Evolutionary conservation across 2,888 invertebrate genomes (phyloP).

Genomic region (Pachydiplax longipennis): DNA sequence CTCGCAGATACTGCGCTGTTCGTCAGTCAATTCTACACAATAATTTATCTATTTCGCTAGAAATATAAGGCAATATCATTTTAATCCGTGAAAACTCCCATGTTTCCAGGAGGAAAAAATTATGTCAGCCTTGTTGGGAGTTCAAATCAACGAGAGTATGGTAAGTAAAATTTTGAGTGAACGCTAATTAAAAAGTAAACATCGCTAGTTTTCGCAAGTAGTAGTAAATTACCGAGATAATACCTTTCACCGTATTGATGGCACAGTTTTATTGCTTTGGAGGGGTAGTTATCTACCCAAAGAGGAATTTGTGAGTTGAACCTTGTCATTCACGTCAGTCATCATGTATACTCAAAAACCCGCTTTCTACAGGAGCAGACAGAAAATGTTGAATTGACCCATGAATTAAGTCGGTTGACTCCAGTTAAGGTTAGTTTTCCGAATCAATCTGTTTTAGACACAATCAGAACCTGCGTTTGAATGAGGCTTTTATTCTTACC

Average conservation of each 20-base stretch:
- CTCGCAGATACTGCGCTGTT: background rate
- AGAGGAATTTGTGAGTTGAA: background rate
- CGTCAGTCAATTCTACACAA: background rate
- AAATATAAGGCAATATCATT: background rate
- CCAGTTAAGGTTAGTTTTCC: constrained; percentile 11
- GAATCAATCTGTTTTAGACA: background rate
- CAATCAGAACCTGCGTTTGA: background rate
- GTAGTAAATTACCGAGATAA: background rate
- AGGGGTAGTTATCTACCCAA: background rate
- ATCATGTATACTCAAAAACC: background rate
- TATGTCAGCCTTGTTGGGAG: background rate
- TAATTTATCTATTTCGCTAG: background rate
- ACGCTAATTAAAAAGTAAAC: constrained; percentile 1
- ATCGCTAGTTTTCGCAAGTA: background rate
- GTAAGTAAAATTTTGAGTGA: background rate
- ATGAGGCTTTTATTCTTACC: background rate
- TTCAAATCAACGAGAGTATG: background rate
- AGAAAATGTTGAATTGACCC: constrained; percentile 18
- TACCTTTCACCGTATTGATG: background rate
- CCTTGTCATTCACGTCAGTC: background rate
- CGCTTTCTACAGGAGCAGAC: background rate
- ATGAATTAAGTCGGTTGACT: constrained; percentile 29
- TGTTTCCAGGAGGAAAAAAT: background rate
- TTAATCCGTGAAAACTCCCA: background rate
- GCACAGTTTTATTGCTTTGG: background rate